phyloP scores from a whole-genome alignment of 1,140 invertebrate genomes.

The Neoseiulus cucumeris region DNA sequence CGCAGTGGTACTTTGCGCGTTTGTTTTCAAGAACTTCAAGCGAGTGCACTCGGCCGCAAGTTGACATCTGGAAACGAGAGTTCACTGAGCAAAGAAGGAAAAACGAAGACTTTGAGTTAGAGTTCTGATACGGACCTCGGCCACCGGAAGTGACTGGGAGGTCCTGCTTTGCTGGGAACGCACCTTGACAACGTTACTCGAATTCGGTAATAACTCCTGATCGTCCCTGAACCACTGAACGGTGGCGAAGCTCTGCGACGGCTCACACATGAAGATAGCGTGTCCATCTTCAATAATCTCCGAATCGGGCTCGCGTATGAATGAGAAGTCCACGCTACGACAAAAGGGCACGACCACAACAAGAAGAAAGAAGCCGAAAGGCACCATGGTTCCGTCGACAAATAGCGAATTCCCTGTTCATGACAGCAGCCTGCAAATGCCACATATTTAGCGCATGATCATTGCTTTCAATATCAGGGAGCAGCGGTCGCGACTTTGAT shows the following conservation, averaged over 20 bases:
- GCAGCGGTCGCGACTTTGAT: no score
- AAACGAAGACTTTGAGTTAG: neutral
- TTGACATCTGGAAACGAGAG: neutral
- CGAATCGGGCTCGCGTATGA: neutral
- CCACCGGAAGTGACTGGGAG: neutral
- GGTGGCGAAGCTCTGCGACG: neutral
- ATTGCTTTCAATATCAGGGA: no score
- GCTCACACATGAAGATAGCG: neutral
- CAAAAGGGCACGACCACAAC: no score
- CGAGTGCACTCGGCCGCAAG: neutral
- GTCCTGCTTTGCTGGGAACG: neutral
- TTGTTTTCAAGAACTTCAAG: neutral
- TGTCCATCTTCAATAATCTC: conserved; percentile 1
- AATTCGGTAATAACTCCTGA: neutral
- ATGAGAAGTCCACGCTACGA: neutral
- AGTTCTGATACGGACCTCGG: neutral
- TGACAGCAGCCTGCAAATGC: no score
- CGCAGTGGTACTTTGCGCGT: neutral
- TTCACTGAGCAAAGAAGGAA: neutral
- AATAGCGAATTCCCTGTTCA: no score
- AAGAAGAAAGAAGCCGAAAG: no score
- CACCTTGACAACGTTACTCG: neutral
- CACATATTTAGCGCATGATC: no score
- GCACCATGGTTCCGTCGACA: no score
- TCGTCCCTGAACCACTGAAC: neutral